Evolutionary conservation across 2,797 vertebrate species (phyloP), one percentile per base, ranked within the genome.

Genomic region (Danio kyathit): DNA sequence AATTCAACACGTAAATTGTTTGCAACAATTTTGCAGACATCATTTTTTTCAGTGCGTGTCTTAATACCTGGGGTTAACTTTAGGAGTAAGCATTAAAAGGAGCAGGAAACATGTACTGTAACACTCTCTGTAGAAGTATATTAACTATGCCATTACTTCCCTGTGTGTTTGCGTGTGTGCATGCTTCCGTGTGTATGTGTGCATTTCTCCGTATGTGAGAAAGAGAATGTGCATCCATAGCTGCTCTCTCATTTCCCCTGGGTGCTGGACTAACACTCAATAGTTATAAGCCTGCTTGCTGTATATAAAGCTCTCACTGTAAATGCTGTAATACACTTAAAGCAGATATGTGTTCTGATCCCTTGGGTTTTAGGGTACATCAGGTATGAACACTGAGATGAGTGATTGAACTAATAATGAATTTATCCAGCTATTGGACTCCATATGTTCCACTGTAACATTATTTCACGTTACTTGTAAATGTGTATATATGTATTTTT

Each of bases 201-300:
- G 65, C 29, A 29, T 29, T 29, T 29, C 29, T 7, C 29, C 29
- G 65, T 14, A 51, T n/a, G 61, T 60, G 46, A 10, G 48, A 44
- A 48, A 72, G 63, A 46, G 71, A 59, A 61, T 43, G 29, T 21
- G 46, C 57, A 77, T 56, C 64, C 63, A 17, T 59, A 61, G 70
- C 63, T 76, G 70, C 60, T 82, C 69, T 56, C 44, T 77, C 83
- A 85, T 87, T 84, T 87, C 84, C 73, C 82, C 21, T 61, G 64
- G 69, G 80, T 78, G 63, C 70, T 56, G 48, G 69, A 83, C 70
- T 80, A 76, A 75, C 83, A 83, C 73, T 84, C 63, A 85, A 13
- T 80, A 54, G 60, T 74, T 82, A 63, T 66, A 84, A 82, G 80
- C 61, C 52, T 59, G 61, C 29, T 51, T 54, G 8, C 48, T 73